Percentiles rank a stretch among this genome's conserved stretches.
Conservation (phyloP, 2,888 invertebrate genomes). For the Drosophila nr. fundita region DNA sequence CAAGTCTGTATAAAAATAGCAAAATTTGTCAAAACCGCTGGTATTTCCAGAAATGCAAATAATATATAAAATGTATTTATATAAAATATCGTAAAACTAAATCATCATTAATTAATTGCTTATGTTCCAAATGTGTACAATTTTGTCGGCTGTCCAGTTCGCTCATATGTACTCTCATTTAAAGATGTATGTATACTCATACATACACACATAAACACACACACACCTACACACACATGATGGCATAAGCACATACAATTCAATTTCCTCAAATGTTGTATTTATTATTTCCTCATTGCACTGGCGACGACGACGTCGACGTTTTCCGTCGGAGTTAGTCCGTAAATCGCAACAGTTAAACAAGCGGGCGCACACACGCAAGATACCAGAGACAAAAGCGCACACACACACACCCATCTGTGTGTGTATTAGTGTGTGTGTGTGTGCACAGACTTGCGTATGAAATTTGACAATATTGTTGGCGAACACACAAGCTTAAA, state of each 20-base stretch:
- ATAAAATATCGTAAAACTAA: not conserved
- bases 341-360: conserved; percentile 76
- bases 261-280: conserved; percentile 81
- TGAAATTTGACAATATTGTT: conserved; percentile 79
- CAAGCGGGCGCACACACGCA: conserved; percentile 33
- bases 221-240: conserved; percentile 10
- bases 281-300: conserved; percentile 82
- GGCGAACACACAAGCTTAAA: conserved; percentile 45
- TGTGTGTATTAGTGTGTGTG: not conserved
- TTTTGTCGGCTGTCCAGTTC: conserved; percentile 52
- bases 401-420: conserved; percentile 21
- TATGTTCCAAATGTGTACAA: not conserved
- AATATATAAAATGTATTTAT: not conserved
- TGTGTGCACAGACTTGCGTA: conserved; percentile 28
- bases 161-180: conserved; percentile 15
- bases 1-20: too few relatives aligned
- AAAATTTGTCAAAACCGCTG: not conserved
- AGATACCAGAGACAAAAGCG: conserved; percentile 37
- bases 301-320: conserved; percentile 44
- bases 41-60: not conserved
- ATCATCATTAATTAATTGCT: not conserved
- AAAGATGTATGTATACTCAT: not conserved
- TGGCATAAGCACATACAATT: conserved; percentile 70
- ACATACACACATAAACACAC: conserved; percentile 14
- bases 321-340: conserved; percentile 60